Base-by-base conservation (phyloP, 30 jellyfish, hydroid and myxozoan genomes). In the Turritopsis dohrnii region DNA sequence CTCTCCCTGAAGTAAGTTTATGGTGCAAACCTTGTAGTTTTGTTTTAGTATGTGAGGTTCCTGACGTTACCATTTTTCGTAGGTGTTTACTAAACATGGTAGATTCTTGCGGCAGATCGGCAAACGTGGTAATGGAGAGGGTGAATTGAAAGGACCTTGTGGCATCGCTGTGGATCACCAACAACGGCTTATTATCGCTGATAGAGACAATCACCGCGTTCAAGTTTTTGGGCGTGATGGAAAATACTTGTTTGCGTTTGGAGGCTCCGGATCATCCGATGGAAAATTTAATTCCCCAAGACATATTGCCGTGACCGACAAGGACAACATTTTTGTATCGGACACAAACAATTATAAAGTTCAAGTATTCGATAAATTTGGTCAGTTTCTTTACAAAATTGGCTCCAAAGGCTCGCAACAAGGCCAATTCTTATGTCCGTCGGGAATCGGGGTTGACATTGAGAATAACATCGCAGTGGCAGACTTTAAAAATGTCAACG, bases 361-460 rank as follows among this genome's bases (percentile, higher is more conserved):
- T 9, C 98, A 92, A 69, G 81, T 80, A 19, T 92, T 84, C 81
- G 96, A 88, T 77, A 86, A 85, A 29, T 25, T 20, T 72, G 98
- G 98, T 1, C 76, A 88, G 26, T 88, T 53, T 84, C 28, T 92
- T 18, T 53, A 88, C 83, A 92, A 87, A 71, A 71, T 92, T 72
- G 98, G 98, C 65, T 84, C 92, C 83, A 92, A 92, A 74, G 98
- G 98, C 52, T 81, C 89, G 26, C 87, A 84, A 16, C 96, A 88
- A 17, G 98, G 96, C 71, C 98, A 92, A 85, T 92, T 92, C 84
- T 71, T 87, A 89, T 92, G 98, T 71, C 98, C 98, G 28, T 88
- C 98, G 22, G 98, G 98, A 82, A 74, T 92, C 73, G 95, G 96
- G 7, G 88, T 85, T 7, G 98, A 92, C 79, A 80, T 93, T 18